These are phyloP conservation scores for Rhagoletis zephyria DNA, from an alignment of 1,140 invertebrate genomes.

Conservation along the genomic window DNA sequence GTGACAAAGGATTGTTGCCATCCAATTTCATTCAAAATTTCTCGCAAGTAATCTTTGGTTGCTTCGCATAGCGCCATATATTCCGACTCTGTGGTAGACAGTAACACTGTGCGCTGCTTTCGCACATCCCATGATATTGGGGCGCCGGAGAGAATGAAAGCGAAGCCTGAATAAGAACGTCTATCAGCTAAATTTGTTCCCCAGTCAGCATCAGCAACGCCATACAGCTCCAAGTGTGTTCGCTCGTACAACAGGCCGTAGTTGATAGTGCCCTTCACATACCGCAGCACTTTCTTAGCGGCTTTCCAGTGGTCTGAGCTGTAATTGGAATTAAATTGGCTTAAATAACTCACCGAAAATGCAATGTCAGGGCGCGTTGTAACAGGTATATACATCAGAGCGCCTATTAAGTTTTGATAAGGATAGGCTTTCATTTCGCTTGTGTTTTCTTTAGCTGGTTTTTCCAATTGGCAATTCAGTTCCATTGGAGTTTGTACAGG, in stretches of 20 bases:
- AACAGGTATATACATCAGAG: background rate
- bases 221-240: background rate
- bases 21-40: background rate
- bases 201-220: conserved; percentile 55
- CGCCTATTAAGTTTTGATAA: conserved; percentile 5
- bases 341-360: conserved; percentile 67
- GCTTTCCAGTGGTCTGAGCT: conserved; percentile 4
- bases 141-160: conserved; percentile 60
- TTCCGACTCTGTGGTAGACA: conserved; percentile 68
- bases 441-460: background rate
- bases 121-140: conserved; percentile 42
- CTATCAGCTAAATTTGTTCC: conserved; percentile 59
- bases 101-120: conserved; percentile 16
- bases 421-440: conserved; percentile 57
- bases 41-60: conserved; percentile 34
- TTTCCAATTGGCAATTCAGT: background rate
- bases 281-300: conserved; percentile 55
- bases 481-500: background rate
- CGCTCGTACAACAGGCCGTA: conserved; percentile 65
- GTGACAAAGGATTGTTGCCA: background rate
- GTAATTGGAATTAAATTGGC: conserved; percentile 58
- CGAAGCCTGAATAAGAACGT: conserved; percentile 66
- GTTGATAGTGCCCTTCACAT: conserved; percentile 55
- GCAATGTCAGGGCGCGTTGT: conserved; percentile 72
- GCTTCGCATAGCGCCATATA: conserved; percentile 62